These are phyloP conservation scores for Morus bassanus DNA, from an alignment of 2,797 vertebrate genomes.

Conservation along the genomic window DNA sequence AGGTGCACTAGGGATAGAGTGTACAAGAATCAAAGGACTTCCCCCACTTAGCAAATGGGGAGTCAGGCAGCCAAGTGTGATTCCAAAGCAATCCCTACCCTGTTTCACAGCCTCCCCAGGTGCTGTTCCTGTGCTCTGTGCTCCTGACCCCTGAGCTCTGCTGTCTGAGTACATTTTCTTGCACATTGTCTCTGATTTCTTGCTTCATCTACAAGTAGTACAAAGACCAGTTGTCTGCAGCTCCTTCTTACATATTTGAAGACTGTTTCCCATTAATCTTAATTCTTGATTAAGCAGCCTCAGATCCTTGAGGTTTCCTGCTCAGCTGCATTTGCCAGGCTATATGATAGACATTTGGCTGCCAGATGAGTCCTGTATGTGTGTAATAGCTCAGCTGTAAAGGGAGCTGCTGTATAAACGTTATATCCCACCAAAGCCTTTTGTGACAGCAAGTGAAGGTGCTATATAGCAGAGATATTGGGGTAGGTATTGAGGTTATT, in stretches of 20 bases:
- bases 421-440: neutral
- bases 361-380: neutral
- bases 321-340: conserved; percentile 5
- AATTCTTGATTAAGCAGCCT: neutral
- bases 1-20: neutral
- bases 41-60: neutral
- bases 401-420: neutral
- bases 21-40: neutral
- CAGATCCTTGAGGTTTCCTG: conserved; percentile 3
- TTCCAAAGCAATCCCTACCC: accelerated
- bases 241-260: neutral
- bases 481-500: neutral
- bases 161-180: accelerated
- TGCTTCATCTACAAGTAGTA: neutral
- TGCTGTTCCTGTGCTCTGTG: neutral
- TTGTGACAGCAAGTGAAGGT: neutral
- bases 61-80: neutral
- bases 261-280: neutral
- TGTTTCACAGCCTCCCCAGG: neutral
- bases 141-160: neutral
- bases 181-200: accelerated
- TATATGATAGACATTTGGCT: neutral
- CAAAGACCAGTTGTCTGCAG: neutral
- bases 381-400: neutral
- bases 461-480: neutral